phyloP scores from a whole-genome alignment of 2,888 invertebrate genomes.

The Dryocosmus kuriphilus region DNA sequence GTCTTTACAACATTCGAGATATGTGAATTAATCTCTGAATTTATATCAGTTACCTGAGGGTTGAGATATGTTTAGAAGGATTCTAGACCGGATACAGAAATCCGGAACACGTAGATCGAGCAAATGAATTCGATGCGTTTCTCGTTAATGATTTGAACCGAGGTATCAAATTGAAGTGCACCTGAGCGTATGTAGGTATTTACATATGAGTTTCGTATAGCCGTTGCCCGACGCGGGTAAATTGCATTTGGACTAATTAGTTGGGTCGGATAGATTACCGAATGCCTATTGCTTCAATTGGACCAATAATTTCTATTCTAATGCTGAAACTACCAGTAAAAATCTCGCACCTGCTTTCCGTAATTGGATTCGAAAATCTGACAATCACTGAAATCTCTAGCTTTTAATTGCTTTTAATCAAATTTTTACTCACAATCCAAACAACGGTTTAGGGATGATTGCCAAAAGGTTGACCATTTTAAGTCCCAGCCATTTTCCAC shows the following conservation, averaged over 20 bases:
- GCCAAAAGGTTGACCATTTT: too few species aligned
- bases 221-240: slow-evolving; percentile 72
- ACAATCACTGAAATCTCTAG: not conserved
- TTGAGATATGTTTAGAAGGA: not conserved
- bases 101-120: slow-evolving; percentile 20
- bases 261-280: slow-evolving; percentile 73
- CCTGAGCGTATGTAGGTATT: slow-evolving; percentile 68
- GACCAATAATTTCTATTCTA: slow-evolving; percentile 68
- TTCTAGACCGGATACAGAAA: slow-evolving; percentile 29
- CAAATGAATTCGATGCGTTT: slow-evolving; percentile 71
- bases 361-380: not conserved
- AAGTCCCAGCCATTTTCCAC: too few species aligned
- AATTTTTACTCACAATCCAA: not conserved
- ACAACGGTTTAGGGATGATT: too few species aligned
- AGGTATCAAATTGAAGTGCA: slow-evolving; percentile 72
- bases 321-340: slow-evolving; percentile 25
- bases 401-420: not conserved
- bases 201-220: slow-evolving; percentile 60
- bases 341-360: slow-evolving; percentile 4
- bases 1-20: not conserved
- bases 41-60: not conserved
- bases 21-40: not conserved
- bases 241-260: slow-evolving; percentile 76
- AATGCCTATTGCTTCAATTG: slow-evolving; percentile 74
- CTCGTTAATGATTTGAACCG: slow-evolving; percentile 73